phyloP scores from a whole-genome alignment of 2,797 vertebrate species.

The Carapus acus region DNA sequence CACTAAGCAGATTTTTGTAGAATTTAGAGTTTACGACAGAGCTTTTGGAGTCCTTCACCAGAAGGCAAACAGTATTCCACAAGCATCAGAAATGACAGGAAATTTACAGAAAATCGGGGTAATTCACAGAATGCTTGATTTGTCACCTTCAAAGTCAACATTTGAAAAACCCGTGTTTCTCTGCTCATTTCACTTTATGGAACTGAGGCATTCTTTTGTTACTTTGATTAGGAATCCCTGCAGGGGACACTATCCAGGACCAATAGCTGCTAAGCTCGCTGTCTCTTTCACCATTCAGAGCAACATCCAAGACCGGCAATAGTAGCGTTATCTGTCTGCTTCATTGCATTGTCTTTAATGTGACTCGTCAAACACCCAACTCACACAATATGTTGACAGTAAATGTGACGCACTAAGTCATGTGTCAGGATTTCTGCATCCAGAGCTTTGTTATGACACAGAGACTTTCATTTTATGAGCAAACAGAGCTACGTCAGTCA shows the following conservation, averaged over 20 bases:
- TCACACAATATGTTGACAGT: too few species aligned
- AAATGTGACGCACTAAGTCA: slow-evolving; percentile 29
- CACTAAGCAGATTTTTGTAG: too few species aligned
- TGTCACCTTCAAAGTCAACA: slow-evolving; percentile 2
- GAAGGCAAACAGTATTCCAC: too few species aligned
- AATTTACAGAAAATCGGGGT: too few species aligned
- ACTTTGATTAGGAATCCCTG: slow-evolving; percentile 36
- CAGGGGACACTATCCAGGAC: slow-evolving; percentile 33
- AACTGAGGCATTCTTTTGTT: slow-evolving; percentile 28
- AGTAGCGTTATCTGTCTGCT: slow-evolving; percentile 38
- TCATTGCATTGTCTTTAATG: slow-evolving; percentile 49
- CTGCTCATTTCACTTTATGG: slow-evolving; percentile 12
- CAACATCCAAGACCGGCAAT: slow-evolving; percentile 47
- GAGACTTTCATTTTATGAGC: slow-evolving; percentile 30
- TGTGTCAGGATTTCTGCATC: slow-evolving; percentile 17
- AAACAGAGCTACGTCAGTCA: too few species aligned
- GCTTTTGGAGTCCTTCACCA: too few species aligned
- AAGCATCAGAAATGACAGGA: too few species aligned
- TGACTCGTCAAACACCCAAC: slow-evolving; percentile 8
- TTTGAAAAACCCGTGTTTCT: slow-evolving; percentile 11
- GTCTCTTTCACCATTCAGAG: slow-evolving; percentile 44
- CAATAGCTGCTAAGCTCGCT: slow-evolving; percentile 42
- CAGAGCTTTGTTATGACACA: slow-evolving; percentile 39
- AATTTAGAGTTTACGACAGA: too few species aligned
- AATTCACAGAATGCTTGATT: not conserved